These are phyloP conservation scores for Morone saxatilis DNA, from an alignment of 2,113 vertebrate species.

Conservation along the genomic window DNA sequence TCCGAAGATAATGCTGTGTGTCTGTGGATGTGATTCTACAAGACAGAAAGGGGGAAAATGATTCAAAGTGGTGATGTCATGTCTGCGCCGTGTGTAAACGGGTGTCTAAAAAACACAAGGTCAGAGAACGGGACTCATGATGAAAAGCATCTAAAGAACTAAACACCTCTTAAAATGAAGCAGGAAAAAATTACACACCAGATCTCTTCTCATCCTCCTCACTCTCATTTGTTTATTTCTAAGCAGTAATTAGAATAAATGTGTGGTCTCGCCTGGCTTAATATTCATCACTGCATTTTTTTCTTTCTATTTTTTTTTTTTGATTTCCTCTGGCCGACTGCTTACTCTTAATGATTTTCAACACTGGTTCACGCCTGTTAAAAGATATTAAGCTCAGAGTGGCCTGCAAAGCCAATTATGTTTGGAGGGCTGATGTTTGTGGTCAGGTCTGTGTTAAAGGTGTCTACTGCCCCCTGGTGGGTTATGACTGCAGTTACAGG, in stretches of 20 bases:
- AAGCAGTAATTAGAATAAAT: conserved; percentile 79
- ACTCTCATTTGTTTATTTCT: conserved; percentile 75
- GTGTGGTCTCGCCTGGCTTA: conserved; percentile 72
- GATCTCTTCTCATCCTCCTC: conserved; percentile 60
- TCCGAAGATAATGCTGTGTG: conserved; percentile 51
- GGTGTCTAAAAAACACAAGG: conserved; percentile 67
- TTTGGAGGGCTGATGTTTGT: conserved; percentile 44
- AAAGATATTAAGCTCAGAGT: conserved; percentile 81
- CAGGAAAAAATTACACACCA: conserved; percentile 52
- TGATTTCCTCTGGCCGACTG: conserved; percentile 74
- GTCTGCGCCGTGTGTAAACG: conserved; percentile 47
- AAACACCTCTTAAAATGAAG: conserved; percentile 50
- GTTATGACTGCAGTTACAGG: conserved; percentile 35
- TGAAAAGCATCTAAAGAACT: conserved; percentile 47
- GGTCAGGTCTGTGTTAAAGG: conserved; percentile 66
- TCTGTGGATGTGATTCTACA: conserved; percentile 53
- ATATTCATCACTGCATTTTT: conserved; percentile 76
- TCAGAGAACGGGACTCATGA: conserved; percentile 48
- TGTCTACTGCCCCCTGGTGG: conserved; percentile 83
- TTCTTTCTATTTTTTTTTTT: conserved; percentile 31
- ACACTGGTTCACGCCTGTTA: conserved; percentile 82
- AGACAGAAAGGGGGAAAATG: conserved; percentile 47
- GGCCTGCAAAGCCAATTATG: conserved; percentile 80
- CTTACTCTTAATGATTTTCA: conserved; percentile 82
- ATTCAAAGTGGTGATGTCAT: conserved; percentile 78